These are phyloP conservation scores for Caenorhabditis sulstoni DNA, from an alignment of 2,888 invertebrate species.

Conservation along the genomic window DNA sequence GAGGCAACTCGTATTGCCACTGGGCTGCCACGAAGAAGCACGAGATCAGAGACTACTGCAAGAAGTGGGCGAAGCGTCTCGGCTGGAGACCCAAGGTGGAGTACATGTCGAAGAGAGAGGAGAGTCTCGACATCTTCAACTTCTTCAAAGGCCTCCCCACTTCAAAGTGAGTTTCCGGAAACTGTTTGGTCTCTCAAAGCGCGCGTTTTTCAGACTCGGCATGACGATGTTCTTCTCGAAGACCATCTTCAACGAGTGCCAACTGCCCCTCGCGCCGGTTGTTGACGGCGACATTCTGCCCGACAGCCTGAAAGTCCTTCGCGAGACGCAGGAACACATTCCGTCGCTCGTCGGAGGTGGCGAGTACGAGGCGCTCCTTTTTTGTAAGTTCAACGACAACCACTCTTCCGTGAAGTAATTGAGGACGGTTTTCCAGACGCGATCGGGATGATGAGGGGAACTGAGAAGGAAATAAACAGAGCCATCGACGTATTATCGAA, in stretches of 20 bases:
- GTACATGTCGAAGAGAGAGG: slow-evolving; percentile 65
- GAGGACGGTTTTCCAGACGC: slow-evolving; percentile 69
- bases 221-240: slow-evolving; percentile 71
- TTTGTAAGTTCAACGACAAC: slow-evolving; percentile 63
- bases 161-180: slow-evolving; percentile 65
- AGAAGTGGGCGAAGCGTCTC: slow-evolving; percentile 71
- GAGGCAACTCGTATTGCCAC: slow-evolving; percentile 73
- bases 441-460: slow-evolving; percentile 69
- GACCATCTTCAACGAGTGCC: slow-evolving; percentile 70
- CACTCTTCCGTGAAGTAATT: slow-evolving; percentile 29
- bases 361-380: slow-evolving; percentile 76
- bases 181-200: slow-evolving; percentile 7
- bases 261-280: slow-evolving; percentile 75
- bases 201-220: slow-evolving; percentile 63
- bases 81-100: slow-evolving; percentile 71
- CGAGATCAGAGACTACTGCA: slow-evolving; percentile 71
- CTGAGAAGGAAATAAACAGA: slow-evolving; percentile 70
- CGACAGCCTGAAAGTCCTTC: slow-evolving; percentile 56
- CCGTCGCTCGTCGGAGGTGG: slow-evolving; percentile 74
- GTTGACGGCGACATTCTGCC: slow-evolving; percentile 79
- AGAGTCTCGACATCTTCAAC: slow-evolving; percentile 70
- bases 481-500: slow-evolving; percentile 49
- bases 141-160: slow-evolving; percentile 72
- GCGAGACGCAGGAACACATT: slow-evolving; percentile 69
- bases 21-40: slow-evolving; percentile 70